These are phyloP conservation scores for Dasyornis broadbenti DNA, from an alignment of 2,113 vertebrate species.

Conservation along the genomic window DNA sequence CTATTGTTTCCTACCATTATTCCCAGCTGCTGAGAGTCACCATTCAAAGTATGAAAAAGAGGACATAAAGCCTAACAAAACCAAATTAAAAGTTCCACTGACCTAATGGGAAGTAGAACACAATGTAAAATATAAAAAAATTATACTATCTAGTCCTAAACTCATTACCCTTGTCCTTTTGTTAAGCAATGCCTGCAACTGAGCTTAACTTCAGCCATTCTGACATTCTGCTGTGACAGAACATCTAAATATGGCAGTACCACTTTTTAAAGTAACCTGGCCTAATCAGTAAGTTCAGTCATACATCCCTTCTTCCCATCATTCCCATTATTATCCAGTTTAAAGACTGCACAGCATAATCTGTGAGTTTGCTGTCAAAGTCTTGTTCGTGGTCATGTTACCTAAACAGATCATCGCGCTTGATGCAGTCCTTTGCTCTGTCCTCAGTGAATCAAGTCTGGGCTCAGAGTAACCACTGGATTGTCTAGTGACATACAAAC, in stretches of 20 bases:
- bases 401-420: background rate
- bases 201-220: background rate
- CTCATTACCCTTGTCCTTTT: background rate
- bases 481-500: background rate
- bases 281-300: background rate
- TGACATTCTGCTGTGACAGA: background rate
- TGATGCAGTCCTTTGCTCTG: background rate
- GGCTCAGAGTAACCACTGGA: background rate
- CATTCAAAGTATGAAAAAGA: background rate
- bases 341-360: background rate
- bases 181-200: background rate
- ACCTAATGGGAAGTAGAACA: background rate
- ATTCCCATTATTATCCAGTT: background rate
- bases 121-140: background rate
- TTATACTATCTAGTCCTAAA: background rate
- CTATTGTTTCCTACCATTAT: background rate
- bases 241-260: background rate
- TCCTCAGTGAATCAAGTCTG: background rate
- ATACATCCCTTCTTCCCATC: background rate
- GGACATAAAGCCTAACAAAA: background rate
- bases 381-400: background rate
- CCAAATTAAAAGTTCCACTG: background rate
- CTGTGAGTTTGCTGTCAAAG: background rate
- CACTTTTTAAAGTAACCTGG: background rate
- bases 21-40: background rate